phyloP scores from a whole-genome alignment of 2,888 invertebrate genomes.

The Nebria brevicollis region DNA sequence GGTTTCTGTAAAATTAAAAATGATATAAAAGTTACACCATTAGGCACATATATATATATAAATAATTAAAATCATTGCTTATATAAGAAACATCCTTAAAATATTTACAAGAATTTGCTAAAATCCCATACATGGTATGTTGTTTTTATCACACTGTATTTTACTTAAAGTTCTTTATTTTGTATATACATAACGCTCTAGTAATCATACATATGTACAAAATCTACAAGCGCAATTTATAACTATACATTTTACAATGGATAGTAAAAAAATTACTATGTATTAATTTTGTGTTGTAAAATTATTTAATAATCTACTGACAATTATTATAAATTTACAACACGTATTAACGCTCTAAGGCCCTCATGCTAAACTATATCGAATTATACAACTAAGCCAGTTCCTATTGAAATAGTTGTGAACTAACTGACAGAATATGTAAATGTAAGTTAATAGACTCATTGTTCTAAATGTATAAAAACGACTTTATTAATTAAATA shows the following conservation, averaged over 20 bases:
- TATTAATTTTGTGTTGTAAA: not conserved
- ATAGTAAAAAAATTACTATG: constrained; percentile 14
- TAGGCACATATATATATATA: constrained; percentile 40
- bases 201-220: constrained; percentile 36
- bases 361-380: not conserved
- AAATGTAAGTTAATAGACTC: no score
- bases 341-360: not conserved
- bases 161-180: constrained; percentile 16
- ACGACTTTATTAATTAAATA: no score
- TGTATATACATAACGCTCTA: constrained; percentile 44
- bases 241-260: constrained; percentile 30
- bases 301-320: not conserved
- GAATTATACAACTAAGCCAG: not conserved
- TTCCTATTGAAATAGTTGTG: not conserved
- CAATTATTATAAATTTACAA: not conserved
- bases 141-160: constrained; percentile 40
- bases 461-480: no score
- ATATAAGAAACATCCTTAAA: constrained; percentile 25
- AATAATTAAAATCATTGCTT: constrained; percentile 17
- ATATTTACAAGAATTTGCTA: constrained; percentile 38
- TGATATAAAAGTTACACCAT: constrained; percentile 38
- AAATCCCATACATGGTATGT: constrained; percentile 36
- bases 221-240: constrained; percentile 38
- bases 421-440: no score
- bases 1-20: constrained; percentile 32